Evolutionary conservation across 2,113 vertebrate species (phyloP), one percentile per base, ranked within the genome.

Genomic region (Plestiodon gilberti): DNA sequence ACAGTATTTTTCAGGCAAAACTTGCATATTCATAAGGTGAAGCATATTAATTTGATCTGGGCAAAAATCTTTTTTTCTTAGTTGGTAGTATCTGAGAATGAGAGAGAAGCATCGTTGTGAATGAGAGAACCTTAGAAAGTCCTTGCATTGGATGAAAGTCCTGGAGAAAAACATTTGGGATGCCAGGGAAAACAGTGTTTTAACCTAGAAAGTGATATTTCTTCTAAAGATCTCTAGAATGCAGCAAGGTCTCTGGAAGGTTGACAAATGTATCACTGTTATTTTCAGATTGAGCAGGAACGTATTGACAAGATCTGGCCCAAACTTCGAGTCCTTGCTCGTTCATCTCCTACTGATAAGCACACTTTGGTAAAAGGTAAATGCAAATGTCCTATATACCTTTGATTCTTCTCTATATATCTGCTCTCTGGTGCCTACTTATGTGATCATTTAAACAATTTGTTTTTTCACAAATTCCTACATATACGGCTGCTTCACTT

Each of bases 221-320:
- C 8, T n/a, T 30, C 17, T n/a, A 57, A 73, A 71, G 10, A 30
- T 15, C 20, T 43, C n/a, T 57, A 13, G 17, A 38, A 6, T 30
- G 22, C 6, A 40, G n/a, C 73, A 40, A n/a, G 18, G 57, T 14
- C 73, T 22, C 10, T 74, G 30, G n/a, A 23, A 86, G 30, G 1
- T 11, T 0, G 3, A 59, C 1, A 10, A 15, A 88, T 90, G n/a
- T 81, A 48, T 85, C 30, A 0, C 81, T 48, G 15, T 83, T 84
- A 38, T 85, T 85, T 93, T 23, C 93, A 99, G 99, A 98, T 99
- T 78, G 99, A 99, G 88, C 99, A 99, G 93, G 99, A 99, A 89
- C 94, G 98, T 52, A 99, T 99, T 9, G 99, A 99, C 95, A 99
- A 99, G 89, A 98, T 99, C 92, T 99, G 99, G 99, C 99, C 99